Evolutionary conservation across 1,140 invertebrate genomes (phyloP).

Genomic region (Dysdera silvatica): DNA sequence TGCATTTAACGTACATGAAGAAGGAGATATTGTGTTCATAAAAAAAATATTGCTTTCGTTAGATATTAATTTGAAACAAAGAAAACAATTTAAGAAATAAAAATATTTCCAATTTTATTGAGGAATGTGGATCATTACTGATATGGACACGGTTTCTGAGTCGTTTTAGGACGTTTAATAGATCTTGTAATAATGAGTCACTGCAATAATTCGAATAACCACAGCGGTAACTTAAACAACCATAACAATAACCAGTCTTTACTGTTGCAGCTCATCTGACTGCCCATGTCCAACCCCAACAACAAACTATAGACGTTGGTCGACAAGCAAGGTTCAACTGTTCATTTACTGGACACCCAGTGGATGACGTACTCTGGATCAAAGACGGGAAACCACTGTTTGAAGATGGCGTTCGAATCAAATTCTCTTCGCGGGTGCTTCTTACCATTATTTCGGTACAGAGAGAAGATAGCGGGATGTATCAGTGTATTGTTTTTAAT

Average conservation of each 20-base stretch:
- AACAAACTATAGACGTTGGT: conserved; percentile 45
- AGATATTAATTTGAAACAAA: no score
- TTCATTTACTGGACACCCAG: conserved; percentile 43
- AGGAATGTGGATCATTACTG: no score
- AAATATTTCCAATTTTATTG: no score
- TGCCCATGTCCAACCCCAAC: conserved; percentile 42
- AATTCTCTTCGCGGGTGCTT: conserved; percentile 10
- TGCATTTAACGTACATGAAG: no score
- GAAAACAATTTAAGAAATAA: no score
- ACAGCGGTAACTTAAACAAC: no score
- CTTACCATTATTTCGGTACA: conserved; percentile 37
- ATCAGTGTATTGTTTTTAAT: conserved; percentile 45
- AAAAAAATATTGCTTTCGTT: no score
- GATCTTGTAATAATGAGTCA: no score
- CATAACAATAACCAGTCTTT: neutral
- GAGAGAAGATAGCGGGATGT: conserved; percentile 60
- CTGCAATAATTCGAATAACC: no score
- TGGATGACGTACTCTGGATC: conserved; percentile 34
- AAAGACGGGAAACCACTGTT: conserved; percentile 33
- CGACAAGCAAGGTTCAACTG: conserved; percentile 45
- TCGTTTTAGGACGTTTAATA: no score
- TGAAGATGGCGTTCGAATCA: conserved; percentile 23
- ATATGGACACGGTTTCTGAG: no score
- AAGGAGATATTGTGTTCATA: no score
- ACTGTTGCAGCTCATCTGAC: conserved; percentile 41